Conservation (phyloP, 2,113 vertebrate species). For the Perca schrenkii region DNA sequence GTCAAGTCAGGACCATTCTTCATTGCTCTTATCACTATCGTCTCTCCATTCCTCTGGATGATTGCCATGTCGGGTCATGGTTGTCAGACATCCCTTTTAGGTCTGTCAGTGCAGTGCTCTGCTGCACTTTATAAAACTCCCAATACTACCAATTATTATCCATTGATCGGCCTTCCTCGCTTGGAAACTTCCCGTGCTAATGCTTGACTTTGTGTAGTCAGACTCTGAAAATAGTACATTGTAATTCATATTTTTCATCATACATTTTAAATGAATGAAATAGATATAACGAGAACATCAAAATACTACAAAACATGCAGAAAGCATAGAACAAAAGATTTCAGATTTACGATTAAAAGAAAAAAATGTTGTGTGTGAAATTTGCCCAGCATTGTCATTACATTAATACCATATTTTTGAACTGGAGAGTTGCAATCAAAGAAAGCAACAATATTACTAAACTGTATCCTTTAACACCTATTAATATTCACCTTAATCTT, state of each 20-base stretch:
- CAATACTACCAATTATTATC: background rate
- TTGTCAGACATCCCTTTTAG: conserved; percentile 21
- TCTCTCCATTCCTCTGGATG: conserved; percentile 4
- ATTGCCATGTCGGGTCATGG: conserved; percentile 8
- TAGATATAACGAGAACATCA: background rate
- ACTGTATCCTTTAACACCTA: background rate
- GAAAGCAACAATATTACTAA: background rate
- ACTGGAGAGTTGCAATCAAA: background rate
- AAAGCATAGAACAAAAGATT: background rate
- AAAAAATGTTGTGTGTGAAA: background rate
- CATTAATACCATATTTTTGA: background rate
- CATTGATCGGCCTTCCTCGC: background rate
- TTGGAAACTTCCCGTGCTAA: background rate
- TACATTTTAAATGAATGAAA: background rate
- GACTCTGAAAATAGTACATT: background rate
- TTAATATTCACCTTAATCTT: background rate
- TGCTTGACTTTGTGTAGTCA: background rate
- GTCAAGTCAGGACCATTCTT: conserved; percentile 35
- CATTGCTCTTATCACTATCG: conserved; percentile 41
- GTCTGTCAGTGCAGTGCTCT: conserved; percentile 3
- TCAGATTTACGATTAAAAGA: background rate
- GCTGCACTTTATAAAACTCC: conserved; percentile 16
- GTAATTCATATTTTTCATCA: background rate
- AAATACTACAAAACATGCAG: background rate
- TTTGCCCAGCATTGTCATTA: background rate